Conservation (phyloP, 1,140 invertebrate genomes). For the Drosophila lacertosa region DNA sequence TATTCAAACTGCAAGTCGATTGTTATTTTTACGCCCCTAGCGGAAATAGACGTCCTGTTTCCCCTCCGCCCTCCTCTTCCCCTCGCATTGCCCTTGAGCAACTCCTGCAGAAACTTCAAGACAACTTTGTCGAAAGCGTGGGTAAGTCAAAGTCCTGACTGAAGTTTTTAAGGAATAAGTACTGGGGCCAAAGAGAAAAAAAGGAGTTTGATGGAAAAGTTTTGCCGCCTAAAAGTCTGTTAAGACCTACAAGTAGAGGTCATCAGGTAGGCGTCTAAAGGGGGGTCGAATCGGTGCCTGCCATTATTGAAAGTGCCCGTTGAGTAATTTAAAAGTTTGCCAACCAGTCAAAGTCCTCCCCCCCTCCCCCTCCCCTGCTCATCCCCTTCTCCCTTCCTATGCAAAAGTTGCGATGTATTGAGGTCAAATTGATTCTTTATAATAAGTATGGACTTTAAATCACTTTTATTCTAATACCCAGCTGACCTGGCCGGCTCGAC, state of each 20-base stretch:
- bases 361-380: too few species aligned
- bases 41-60: constrained; percentile 68
- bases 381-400: not conserved
- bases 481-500: constrained; percentile 20
- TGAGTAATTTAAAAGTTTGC: constrained; percentile 78
- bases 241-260: constrained; percentile 9
- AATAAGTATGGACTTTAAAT: constrained; percentile 66
- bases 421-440: constrained; percentile 75
- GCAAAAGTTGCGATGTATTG: constrained; percentile 59
- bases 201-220: constrained; percentile 25
- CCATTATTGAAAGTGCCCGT: constrained; percentile 76
- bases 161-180: constrained; percentile 34
- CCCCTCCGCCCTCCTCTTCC: constrained; percentile 19
- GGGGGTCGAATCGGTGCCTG: not conserved
- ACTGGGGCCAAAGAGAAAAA: not conserved
- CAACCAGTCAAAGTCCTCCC: constrained; percentile 1
- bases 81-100: constrained; percentile 16
- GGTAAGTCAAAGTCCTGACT: constrained; percentile 32
- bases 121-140: constrained; percentile 65
- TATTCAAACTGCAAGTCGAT: constrained; percentile 82
- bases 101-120: constrained; percentile 54
- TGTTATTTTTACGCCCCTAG: constrained; percentile 77
- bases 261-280: not conserved
- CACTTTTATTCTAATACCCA: constrained; percentile 47
- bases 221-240: constrained; percentile 22